Conservation (phyloP, 2,797 vertebrate species). For the Argya squamiceps region DNA sequence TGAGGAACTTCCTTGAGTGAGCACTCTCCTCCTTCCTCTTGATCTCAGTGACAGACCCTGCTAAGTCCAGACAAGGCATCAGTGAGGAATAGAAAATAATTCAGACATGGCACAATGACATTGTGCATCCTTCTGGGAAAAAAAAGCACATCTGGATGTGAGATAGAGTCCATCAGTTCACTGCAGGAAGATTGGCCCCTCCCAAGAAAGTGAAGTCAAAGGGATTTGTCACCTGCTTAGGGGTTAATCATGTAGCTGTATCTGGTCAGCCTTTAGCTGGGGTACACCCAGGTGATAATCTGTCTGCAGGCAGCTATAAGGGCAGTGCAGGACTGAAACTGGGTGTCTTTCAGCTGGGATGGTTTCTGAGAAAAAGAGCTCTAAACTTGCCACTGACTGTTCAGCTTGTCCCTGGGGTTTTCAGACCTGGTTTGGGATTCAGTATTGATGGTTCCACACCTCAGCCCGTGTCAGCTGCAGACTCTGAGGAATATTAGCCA, state of each 20-base stretch:
- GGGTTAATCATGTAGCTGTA: neutral
- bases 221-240: neutral
- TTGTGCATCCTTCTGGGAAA: neutral
- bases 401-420: neutral
- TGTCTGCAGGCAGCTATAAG: neutral
- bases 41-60: neutral
- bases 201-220: neutral
- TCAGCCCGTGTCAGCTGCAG: neutral
- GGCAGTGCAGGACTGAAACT: neutral
- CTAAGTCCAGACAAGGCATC: neutral
- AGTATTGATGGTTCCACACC: neutral
- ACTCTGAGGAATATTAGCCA: neutral
- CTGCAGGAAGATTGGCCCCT: neutral
- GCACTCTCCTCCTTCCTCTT: neutral
- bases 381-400: neutral
- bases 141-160: neutral
- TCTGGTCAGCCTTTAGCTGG: neutral
- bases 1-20: conserved; percentile 85
- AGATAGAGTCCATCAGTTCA: neutral
- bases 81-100: neutral
- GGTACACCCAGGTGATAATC: neutral
- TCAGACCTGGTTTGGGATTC: neutral
- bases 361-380: neutral
- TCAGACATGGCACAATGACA: neutral
- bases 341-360: neutral